A percentile compares a stretch with the other conserved stretches of the same genome.
Evolutionary conservation across 2,113 vertebrate genomes (phyloP).

Genomic region (Bubalus kerabau): DNA sequence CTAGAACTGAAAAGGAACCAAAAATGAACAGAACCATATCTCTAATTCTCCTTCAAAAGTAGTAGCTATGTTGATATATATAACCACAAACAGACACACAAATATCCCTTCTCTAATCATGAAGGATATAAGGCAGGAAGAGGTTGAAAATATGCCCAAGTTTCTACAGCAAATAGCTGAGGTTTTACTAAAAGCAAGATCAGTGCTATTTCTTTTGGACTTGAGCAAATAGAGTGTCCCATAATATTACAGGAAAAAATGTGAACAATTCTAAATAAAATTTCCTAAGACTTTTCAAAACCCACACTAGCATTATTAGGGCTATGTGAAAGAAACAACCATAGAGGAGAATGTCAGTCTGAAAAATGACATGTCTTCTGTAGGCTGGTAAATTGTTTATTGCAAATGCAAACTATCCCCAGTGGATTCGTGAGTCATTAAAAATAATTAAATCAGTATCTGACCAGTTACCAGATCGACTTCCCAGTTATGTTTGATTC

Average conservation of each 20-base stretch:
- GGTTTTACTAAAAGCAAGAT: not conserved
- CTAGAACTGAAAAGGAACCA: not conserved
- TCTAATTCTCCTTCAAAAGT: not conserved
- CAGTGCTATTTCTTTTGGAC: not conserved
- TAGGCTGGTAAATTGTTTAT: not conserved
- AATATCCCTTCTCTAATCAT: not conserved
- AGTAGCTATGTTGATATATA: not conserved
- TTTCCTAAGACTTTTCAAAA: not conserved
- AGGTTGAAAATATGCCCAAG: not conserved
- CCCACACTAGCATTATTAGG: not conserved
- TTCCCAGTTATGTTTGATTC: not conserved
- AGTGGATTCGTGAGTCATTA: not conserved
- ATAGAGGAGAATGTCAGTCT: not conserved
- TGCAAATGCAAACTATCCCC: not conserved
- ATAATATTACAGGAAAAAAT: not conserved
- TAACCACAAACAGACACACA: not conserved
- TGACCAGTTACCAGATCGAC: not conserved
- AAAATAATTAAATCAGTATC: not conserved
- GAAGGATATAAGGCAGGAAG: not conserved
- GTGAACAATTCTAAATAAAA: not conserved
- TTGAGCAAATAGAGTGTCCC: not conserved
- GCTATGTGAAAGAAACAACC: not conserved
- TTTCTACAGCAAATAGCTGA: not conserved
- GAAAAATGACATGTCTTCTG: not conserved
- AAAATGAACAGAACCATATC: not conserved